Percentiles rank a stretch among this genome's conserved stretches.
Evolutionary conservation across 2,888 invertebrate genomes (phyloP).

Genomic region (Pteria penguin): DNA sequence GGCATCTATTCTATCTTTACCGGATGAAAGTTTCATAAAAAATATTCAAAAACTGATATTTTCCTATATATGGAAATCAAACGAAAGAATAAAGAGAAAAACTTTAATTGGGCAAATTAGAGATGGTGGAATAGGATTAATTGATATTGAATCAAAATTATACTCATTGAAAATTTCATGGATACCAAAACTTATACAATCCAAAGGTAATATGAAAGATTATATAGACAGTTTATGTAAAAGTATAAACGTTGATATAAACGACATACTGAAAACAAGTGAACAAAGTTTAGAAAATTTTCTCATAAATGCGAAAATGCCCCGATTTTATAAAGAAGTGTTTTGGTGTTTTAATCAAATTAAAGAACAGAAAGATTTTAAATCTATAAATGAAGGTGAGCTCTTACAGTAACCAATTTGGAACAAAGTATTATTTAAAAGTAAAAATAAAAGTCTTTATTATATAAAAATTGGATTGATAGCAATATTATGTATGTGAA

Average conservation of each 20-base stretch:
- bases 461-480: not conserved
- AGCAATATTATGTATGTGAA: not conserved
- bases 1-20: not conserved
- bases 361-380: not conserved
- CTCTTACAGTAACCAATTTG: not conserved
- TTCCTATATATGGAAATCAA: not conserved
- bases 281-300: not conserved
- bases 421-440: conserved; percentile 1
- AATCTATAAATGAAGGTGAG: not conserved
- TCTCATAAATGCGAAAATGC: not conserved
- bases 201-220: not conserved
- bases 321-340: not conserved
- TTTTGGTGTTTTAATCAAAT: not conserved
- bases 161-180: not conserved
- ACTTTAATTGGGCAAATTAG: not conserved
- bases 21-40: not conserved
- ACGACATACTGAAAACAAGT: not conserved
- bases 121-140: conserved; percentile 1
- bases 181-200: not conserved
- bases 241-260: not conserved
- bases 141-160: conserved; percentile 5
- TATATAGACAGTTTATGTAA: not conserved
- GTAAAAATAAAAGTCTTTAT: not conserved
- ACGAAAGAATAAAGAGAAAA: conserved; percentile 5
- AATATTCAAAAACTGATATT: not conserved